Conservation (phyloP, 2,888 invertebrate genomes). For the Mythimna lalbum region DNA sequence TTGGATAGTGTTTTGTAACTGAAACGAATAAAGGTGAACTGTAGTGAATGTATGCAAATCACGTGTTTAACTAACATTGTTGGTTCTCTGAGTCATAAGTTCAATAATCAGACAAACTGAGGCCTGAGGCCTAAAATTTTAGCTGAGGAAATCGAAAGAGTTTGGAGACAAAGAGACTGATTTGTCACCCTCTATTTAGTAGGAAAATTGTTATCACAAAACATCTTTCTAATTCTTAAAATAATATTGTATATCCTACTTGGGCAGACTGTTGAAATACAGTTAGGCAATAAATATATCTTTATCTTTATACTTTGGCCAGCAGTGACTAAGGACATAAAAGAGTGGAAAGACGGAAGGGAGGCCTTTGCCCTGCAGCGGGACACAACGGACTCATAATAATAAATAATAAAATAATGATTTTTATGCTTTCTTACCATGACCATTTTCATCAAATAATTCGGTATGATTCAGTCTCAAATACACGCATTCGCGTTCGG, state of each 20-base stretch:
- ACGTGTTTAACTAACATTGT: not conserved
- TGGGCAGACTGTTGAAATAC: too few relatives aligned
- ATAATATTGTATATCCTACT: too few relatives aligned
- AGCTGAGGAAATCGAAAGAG: too few relatives aligned
- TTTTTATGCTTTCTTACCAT: constrained; percentile 46
- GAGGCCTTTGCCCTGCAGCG: too few relatives aligned
- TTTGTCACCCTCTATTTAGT: not conserved
- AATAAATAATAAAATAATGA: too few relatives aligned
- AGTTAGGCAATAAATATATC: too few relatives aligned
- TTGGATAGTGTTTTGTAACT: constrained; percentile 82
- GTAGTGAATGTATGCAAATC: not conserved
- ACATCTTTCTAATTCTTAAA: not conserved
- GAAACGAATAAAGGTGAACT: constrained; percentile 49
- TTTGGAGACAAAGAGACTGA: too few relatives aligned
- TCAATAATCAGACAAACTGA: not conserved
- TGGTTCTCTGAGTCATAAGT: not conserved
- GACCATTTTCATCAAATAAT: constrained; percentile 77
- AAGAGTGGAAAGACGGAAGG: too few relatives aligned
- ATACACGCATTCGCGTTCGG: constrained; percentile 79
- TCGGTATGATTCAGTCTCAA: constrained; percentile 80
- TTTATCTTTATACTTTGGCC: not conserved
- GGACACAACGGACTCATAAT: too few relatives aligned
- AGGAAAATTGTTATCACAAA: not conserved
- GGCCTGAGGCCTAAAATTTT: too few relatives aligned
- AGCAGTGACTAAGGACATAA: too few relatives aligned